A percentile compares a stretch with the other conserved stretches of the same genome.
phyloP scores from a whole-genome alignment of 2,888 invertebrate genomes.

The Pteria penguin region DNA sequence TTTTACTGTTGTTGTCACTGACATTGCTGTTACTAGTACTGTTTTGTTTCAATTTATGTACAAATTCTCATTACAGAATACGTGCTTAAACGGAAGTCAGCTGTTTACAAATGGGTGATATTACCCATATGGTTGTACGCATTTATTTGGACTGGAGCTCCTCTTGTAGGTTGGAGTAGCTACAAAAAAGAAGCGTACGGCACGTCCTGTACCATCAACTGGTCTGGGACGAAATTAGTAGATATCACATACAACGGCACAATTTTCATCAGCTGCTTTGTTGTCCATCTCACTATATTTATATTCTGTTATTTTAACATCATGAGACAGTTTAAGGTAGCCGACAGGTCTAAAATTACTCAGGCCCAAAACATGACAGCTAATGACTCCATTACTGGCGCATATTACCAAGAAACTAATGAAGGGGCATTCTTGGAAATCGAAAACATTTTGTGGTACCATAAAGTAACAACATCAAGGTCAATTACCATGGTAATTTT shows the following conservation, averaged over 20 bases:
- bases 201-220: constrained; percentile 56
- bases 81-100: not conserved
- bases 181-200: constrained; percentile 56
- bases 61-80: not conserved
- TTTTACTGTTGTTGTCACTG: too few relatives aligned
- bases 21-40: too few relatives aligned
- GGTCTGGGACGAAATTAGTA: constrained; percentile 36
- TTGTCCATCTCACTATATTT: constrained; percentile 44
- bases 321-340: not conserved
- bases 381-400: too few relatives aligned
- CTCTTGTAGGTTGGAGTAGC: constrained; percentile 53
- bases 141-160: constrained; percentile 42
- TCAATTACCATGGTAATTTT: not conserved
- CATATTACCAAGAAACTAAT: too few relatives aligned
- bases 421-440: not conserved
- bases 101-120: constrained; percentile 29
- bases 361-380: not conserved
- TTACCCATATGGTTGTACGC: constrained; percentile 41
- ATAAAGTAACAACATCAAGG: not conserved
- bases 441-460: not conserved
- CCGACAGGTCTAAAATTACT: not conserved
- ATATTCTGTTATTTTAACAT: constrained; percentile 47
- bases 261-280: constrained; percentile 45
- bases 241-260: constrained; percentile 46
- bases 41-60: not conserved